These are phyloP conservation scores for Strigamia crassipes DNA, from an alignment of 2,888 invertebrate genomes.

Conservation along the genomic window DNA sequence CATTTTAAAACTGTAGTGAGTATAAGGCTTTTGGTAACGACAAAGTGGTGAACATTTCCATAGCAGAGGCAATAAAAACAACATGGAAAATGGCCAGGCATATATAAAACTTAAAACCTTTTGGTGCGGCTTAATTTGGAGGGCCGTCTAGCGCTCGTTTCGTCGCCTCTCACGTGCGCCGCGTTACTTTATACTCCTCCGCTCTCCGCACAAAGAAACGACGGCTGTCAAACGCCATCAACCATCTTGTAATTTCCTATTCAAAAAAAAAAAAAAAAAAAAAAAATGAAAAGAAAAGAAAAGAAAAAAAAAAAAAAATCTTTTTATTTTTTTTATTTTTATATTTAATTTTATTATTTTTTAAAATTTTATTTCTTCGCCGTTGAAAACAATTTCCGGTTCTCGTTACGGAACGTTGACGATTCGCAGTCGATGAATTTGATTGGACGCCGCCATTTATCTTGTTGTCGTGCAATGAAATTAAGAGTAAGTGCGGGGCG, in stretches of 20 bases:
- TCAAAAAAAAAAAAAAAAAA: too few species aligned
- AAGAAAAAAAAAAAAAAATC: too few species aligned
- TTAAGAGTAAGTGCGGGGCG: background rate
- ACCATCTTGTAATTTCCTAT: background rate
- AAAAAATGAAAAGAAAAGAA: too few species aligned
- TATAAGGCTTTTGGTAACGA: background rate
- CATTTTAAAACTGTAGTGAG: background rate
- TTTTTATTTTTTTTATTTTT: too few species aligned
- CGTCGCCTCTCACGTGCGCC: background rate
- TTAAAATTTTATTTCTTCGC: background rate
- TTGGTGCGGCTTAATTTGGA: constrained; percentile 23
- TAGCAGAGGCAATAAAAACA: background rate
- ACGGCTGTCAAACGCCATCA: constrained; percentile 5
- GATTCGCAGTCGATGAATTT: background rate
- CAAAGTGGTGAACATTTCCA: background rate
- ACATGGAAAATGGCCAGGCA: background rate
- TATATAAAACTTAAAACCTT: constrained; percentile 17
- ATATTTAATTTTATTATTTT: too few species aligned
- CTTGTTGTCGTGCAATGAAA: constrained; percentile 4
- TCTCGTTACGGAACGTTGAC: background rate
- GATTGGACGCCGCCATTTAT: background rate
- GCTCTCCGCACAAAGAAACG: background rate
- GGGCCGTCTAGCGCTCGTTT: background rate
- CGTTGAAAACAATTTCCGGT: background rate
- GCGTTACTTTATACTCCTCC: background rate